A percentile compares a stretch with the other conserved stretches of the same genome.
phyloP scores from a whole-genome alignment of 2,797 vertebrate genomes.

The Gymnoscopelus microlampas region DNA sequence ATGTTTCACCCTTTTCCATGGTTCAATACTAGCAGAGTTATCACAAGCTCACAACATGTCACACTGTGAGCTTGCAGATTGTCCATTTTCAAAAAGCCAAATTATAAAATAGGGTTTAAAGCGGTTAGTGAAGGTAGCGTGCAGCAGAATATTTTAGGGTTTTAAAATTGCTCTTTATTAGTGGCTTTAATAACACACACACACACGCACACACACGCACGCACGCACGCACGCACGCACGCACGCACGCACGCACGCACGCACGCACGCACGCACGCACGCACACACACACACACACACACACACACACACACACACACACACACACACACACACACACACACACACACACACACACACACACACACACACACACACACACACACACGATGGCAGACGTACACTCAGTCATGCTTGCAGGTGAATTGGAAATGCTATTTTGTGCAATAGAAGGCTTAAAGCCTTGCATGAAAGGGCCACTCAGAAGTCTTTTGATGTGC shows the following conservation, averaged over 20 bases:
- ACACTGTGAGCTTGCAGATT: no score
- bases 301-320: constrained; percentile 5
- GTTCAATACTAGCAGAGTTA: no score
- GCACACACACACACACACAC: constrained; percentile 9
- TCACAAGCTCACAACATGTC: no score
- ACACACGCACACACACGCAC: constrained; percentile 10
- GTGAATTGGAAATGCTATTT: constrained; percentile 58
- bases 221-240: constrained; percentile 6
- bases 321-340: constrained; percentile 9
- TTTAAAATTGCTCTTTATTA: no score
- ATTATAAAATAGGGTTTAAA: no score
- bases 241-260: not conserved
- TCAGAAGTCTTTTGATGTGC: constrained; percentile 65
- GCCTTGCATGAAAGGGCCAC: constrained; percentile 64
- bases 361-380: constrained; percentile 12
- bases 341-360: constrained; percentile 2
- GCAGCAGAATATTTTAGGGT: no score
- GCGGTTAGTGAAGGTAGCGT: no score
- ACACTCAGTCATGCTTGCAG: constrained; percentile 26
- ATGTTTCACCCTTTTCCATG: no score
- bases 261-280: constrained; percentile 12
- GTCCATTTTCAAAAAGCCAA: no score
- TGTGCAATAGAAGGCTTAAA: constrained; percentile 57
- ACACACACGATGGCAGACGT: not conserved
- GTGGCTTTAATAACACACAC: not conserved